Conservation (phyloP, 2,797 vertebrate genomes). For the Chelon auratus region DNA sequence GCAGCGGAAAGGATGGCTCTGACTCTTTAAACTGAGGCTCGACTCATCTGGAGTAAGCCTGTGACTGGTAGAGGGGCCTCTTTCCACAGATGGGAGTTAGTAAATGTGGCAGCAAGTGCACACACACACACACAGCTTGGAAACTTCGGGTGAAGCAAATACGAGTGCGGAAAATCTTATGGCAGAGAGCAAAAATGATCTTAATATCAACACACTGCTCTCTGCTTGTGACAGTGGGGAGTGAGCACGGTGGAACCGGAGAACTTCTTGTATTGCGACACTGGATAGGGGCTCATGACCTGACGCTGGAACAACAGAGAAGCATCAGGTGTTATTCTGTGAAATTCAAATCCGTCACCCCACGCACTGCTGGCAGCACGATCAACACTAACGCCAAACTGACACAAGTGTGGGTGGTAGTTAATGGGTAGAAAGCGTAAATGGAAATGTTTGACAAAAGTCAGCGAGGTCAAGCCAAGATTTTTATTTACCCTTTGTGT, state of each 20-base stretch:
- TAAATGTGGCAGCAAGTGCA: conserved; percentile 64
- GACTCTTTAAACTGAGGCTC: conserved; percentile 48
- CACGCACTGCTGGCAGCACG: conserved; percentile 53
- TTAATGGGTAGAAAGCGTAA: conserved; percentile 48
- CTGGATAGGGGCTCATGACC: conserved; percentile 18
- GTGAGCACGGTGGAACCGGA: conserved; percentile 20
- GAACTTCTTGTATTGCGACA: conserved; percentile 30
- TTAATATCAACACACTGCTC: conserved; percentile 45
- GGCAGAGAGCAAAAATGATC: conserved; percentile 35
- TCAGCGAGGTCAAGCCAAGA: conserved; percentile 23
- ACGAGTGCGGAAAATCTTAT: conserved; percentile 53
- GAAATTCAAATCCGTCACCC: conserved; percentile 60
- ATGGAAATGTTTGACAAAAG: conserved; percentile 54
- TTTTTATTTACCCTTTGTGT: conserved; percentile 18
- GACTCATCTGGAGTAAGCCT: conserved; percentile 36
- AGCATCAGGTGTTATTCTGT: conserved; percentile 73
- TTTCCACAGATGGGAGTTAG: conserved; percentile 52
- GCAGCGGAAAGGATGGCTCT: conserved; percentile 38
- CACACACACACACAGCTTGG: conserved; percentile 26
- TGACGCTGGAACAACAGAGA: conserved; percentile 48
- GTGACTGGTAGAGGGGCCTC: conserved; percentile 41
- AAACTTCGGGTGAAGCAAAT: conserved; percentile 64
- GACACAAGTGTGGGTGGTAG: conserved; percentile 53
- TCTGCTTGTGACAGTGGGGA: conserved; percentile 18
- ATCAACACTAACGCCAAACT: conserved; percentile 40